Conservation (phyloP, 2,113 vertebrate genomes). For the Bucco capensis region DNA sequence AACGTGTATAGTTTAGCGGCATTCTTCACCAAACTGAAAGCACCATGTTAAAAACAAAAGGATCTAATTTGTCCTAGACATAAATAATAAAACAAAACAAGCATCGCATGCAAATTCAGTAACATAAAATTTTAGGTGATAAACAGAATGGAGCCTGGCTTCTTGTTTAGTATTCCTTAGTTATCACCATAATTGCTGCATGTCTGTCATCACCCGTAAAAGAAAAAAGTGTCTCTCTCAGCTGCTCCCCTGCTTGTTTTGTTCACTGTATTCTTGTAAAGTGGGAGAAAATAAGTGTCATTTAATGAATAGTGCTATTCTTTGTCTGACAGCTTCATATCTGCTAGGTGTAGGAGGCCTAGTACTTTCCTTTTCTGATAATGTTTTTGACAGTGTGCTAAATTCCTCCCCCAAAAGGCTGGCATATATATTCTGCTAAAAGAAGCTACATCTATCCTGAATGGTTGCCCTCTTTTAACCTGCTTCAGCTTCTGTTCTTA, state of each 20-base stretch:
- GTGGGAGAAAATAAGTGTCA: slow-evolving; percentile 99
- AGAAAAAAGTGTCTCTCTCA: slow-evolving; percentile 90
- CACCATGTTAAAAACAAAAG: slow-evolving; percentile 73
- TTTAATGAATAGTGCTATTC: slow-evolving; percentile 98
- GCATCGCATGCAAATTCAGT: slow-evolving; percentile 76
- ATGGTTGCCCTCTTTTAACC: slow-evolving; percentile 95
- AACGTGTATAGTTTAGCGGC: slow-evolving; percentile 50
- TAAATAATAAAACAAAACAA: slow-evolving; percentile 81
- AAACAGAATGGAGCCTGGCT: slow-evolving; percentile 85
- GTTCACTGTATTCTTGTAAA: slow-evolving; percentile 95
- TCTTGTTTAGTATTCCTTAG: slow-evolving; percentile 90
- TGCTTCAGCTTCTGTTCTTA: slow-evolving; percentile 90
- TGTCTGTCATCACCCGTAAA: slow-evolving; percentile 91
- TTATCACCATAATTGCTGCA: slow-evolving; percentile 93
- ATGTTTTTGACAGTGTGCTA: slow-evolving; percentile 95
- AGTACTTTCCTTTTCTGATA: slow-evolving; percentile 86
- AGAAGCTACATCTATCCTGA: slow-evolving; percentile 84
- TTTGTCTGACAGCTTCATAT: slow-evolving; percentile 99
- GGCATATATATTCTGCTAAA: slow-evolving; percentile 82
- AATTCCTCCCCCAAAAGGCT: slow-evolving; percentile 87
- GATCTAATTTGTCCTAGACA: slow-evolving; percentile 76
- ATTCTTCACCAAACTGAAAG: slow-evolving; percentile 65
- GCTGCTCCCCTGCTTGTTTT: slow-evolving; percentile 94
- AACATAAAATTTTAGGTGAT: slow-evolving; percentile 84
- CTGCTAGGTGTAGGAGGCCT: slow-evolving; percentile 92